Base-by-base conservation (phyloP, 2,797 vertebrate species). In the Pseudomugil gertrudae region DNA sequence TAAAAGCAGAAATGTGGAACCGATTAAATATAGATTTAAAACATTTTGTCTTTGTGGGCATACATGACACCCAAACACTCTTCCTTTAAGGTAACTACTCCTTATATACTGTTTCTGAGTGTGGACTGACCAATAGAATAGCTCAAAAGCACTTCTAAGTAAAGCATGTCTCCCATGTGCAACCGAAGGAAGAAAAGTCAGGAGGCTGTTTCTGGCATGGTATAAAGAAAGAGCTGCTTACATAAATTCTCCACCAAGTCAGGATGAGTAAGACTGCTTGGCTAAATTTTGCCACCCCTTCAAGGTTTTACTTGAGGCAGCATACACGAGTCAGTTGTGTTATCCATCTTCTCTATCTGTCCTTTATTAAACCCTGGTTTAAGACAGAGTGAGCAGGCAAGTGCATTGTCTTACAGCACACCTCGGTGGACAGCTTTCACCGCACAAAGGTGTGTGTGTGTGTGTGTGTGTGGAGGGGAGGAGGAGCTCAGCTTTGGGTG, bases 211-310 rank as follows among this genome's bases (percentile, higher is more conserved):
- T 69, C 66, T 62, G 63, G 51, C 58, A 50, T 48, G 38, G 48
- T 54, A 70, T 55, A 81, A 65, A 74, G 57, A 74, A 63, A 74
- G 66, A 9, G 24, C 33, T 30, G 52, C 70, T 73, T 68, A 68
- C 55, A 78, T 71, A 79, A 54, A 75, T 48, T 66, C 64, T 67
- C 68, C 63, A 76, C 74, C 68, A 14, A 69, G 38, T 21, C 33
- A 57, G 45, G 64, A 70, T 76, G 73, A 78, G 54, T 54, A 82
- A 72, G 57, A 75, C 14, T 26, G 43, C 51, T 60, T 26, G 59
- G 79, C 65, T 66, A 32, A 21, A 47, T 61, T 51, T 61, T 0
- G 1, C 48, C 38, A 26, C 43, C 55, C 60, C 43, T 58, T 68
- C 23, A 0, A 45, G 48, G 35, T 74, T 81, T 58, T 13, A 53